Evolutionary conservation across 2,113 vertebrate genomes (phyloP).

Genomic region (Cariama cristata): DNA sequence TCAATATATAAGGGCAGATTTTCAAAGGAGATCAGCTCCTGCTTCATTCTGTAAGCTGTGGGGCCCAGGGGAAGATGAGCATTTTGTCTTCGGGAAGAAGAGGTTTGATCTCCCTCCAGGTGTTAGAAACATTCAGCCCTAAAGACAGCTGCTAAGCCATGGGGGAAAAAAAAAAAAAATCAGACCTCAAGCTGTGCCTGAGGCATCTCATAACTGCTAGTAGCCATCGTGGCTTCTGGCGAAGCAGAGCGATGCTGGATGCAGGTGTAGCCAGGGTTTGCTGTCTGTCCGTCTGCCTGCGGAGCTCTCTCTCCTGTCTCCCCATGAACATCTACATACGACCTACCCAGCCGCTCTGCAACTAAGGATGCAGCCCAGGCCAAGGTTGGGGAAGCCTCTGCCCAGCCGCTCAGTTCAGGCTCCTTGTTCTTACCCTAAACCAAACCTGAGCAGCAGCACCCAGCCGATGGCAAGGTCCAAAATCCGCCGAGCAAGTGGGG

Average conservation of each 20-base stretch:
- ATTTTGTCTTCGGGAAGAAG: fast-evolving
- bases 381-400: not conserved
- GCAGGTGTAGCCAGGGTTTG: not conserved
- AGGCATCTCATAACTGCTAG: not conserved
- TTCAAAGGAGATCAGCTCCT: not conserved
- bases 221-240: not conserved
- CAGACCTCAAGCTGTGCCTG: not conserved
- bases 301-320: not conserved
- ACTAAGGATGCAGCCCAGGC: not conserved
- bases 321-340: not conserved
- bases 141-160: not conserved
- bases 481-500: not conserved
- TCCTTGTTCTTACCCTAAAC: fast-evolving
- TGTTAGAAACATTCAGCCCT: not conserved
- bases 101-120: not conserved
- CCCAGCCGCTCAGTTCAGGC: not conserved
- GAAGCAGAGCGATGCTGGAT: not conserved
- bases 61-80: no score
- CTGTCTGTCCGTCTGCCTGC: not conserved
- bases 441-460: not conserved
- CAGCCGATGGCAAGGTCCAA: not conserved
- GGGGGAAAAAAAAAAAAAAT: not conserved
- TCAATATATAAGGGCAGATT: not conserved
- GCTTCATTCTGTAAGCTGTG: not conserved
- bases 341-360: not conserved